Evolutionary conservation across 37 sponge, comb jelly and placozoan species (phyloP).

Genomic region (Cladorhizidae sp.): DNA sequence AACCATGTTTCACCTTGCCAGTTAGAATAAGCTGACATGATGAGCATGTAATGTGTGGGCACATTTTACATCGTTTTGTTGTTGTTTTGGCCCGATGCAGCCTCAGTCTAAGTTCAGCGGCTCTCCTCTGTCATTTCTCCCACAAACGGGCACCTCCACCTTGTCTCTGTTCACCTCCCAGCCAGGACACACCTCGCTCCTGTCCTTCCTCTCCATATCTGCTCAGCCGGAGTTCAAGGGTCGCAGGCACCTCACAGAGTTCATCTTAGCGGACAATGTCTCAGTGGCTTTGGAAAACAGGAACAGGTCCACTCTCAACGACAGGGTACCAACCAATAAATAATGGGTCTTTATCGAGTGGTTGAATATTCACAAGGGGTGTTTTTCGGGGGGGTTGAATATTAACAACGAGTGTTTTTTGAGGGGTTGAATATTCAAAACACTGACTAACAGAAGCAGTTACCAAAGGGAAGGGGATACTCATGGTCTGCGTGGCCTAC

Average conservation of each 20-base stretch:
- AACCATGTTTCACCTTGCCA: too few relatives aligned
- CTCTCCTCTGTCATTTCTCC: conserved; percentile 15
- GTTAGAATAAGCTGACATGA: not conserved
- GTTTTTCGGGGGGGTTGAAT: too few relatives aligned
- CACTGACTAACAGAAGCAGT: too few relatives aligned
- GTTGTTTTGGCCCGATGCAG: too few relatives aligned
- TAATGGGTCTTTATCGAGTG: too few relatives aligned
- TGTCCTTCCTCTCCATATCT: conserved; percentile 57
- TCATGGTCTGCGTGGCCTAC: too few relatives aligned
- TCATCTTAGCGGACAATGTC: conserved; percentile 37
- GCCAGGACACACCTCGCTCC: conserved; percentile 36
- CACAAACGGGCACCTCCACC: not conserved
- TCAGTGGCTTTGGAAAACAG: conserved; percentile 17
- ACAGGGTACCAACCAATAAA: too few relatives aligned
- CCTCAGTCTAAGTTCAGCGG: not conserved
- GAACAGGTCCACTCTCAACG: conserved; percentile 12
- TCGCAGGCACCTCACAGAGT: conserved; percentile 32
- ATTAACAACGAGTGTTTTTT: too few relatives aligned
- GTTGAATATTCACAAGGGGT: too few relatives aligned
- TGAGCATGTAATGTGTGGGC: not conserved
- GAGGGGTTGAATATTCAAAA: too few relatives aligned
- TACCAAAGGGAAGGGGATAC: too few relatives aligned
- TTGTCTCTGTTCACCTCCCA: not conserved
- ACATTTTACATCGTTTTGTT: not conserved
- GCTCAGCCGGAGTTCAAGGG: conserved; percentile 22